Base-by-base conservation (phyloP, 2,888 invertebrate genomes). In the Pyrocoelia pectoralis region DNA sequence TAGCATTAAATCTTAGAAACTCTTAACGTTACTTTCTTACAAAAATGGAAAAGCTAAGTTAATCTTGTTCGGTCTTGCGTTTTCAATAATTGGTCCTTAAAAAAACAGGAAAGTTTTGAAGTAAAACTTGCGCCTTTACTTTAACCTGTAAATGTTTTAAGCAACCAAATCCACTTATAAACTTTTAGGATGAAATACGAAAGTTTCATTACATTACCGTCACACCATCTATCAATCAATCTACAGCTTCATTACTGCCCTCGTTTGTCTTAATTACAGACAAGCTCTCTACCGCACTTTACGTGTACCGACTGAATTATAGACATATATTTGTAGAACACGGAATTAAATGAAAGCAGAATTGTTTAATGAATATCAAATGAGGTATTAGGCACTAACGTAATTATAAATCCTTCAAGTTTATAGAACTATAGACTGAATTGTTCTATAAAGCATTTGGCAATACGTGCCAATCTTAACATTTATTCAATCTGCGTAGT, bases 251-350 rank as follows among this genome's bases (percentile, higher is more conserved):
- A 64, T 66, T 64, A 65, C 54, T 40, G 41, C 43, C 54, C 59
- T 67, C 68, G 56, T 70, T 70, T 67, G 67, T 70, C 69, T 70
- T 65, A 68, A 70, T 70, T 70, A 68, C 46, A 49, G 51, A 64
- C 46, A 53, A 54, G 28, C 46, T 56, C 33, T 24, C 48, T 17
- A 38, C 61, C 56, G 53, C 56, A 51, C 49, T 60, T 52, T 54
- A 55, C 61, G 55, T 61, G 54, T 50, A 43, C 50, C 17, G 51
- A 46, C 46, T 46, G 46, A 46, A 18, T 46, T 46, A 46, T 46
- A 17, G 46, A 18, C 15, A 18, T 46, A 46, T 17, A 46, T 46
- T 46, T 17, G 46, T 17, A 17, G 46, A 9, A n/a, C 46, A 18
- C n/a, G 46, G 18, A 46, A 46, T 46, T 17, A 46, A 46, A 46